Conservation (phyloP, 2,888 invertebrate species). For the Ennomos quercinarius region DNA sequence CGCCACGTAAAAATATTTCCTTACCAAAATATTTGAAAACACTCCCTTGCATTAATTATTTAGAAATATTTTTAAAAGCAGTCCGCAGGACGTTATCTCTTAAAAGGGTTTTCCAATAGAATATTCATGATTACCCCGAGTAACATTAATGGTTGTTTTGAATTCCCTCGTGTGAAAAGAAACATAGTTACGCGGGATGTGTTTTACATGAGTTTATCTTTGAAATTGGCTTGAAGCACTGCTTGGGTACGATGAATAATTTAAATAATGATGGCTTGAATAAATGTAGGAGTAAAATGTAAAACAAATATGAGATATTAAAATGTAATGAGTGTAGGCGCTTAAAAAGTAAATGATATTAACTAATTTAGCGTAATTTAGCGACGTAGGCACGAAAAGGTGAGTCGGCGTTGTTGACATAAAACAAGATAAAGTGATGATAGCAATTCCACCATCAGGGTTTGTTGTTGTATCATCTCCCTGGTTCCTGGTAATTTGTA, state of each 20-base stretch:
- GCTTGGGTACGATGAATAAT: slow-evolving; percentile 45
- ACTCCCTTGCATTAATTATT: slow-evolving; percentile 54
- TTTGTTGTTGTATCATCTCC: no score
- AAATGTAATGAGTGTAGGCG: slow-evolving; percentile 7
- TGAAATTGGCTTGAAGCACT: slow-evolving; percentile 52
- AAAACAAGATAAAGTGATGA: background rate
- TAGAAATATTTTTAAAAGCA: slow-evolving; percentile 60
- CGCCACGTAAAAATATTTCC: slow-evolving; percentile 24
- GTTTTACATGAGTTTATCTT: slow-evolving; percentile 55
- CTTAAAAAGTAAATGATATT: background rate
- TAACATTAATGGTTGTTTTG: slow-evolving; percentile 74
- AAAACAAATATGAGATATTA: slow-evolving; percentile 10
- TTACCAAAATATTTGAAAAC: slow-evolving; percentile 36
- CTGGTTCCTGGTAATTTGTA: no score
- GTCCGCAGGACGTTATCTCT: slow-evolving; percentile 56
- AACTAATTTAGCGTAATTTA: slow-evolving; percentile 3
- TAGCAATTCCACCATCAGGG: no score
- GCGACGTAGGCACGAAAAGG: background rate
- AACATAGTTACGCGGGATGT: slow-evolving; percentile 54
- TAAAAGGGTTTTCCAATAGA: slow-evolving; percentile 73
- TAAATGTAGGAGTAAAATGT: slow-evolving; percentile 20
- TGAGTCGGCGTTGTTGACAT: background rate
- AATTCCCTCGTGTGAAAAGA: slow-evolving; percentile 69
- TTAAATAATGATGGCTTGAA: slow-evolving; percentile 35
- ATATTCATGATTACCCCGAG: slow-evolving; percentile 74